Evolutionary conservation across 2,113 vertebrate species (phyloP).

Genomic region (Sarotherodon lohbergeri): DNA sequence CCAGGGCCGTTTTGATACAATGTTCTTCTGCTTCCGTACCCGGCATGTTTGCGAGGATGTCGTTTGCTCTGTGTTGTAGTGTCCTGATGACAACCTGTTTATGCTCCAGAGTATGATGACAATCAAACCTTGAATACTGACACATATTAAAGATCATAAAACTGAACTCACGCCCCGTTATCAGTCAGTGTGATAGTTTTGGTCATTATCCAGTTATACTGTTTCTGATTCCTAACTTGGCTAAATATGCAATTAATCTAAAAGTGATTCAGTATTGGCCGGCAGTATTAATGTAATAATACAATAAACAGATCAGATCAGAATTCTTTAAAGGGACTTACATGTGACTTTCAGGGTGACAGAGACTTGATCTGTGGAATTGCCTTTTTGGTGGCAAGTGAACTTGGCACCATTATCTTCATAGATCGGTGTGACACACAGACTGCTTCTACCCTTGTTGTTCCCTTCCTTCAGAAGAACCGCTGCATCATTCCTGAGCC

Average conservation of each 20-base stretch:
- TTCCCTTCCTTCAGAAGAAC: slow-evolving; percentile 59
- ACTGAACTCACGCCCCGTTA: neutral
- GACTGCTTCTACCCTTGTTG: slow-evolving; percentile 29
- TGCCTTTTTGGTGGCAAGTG: slow-evolving; percentile 53
- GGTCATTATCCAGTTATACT: neutral
- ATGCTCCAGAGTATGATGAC: neutral
- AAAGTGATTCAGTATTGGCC: neutral
- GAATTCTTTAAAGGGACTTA: slow-evolving; percentile 44
- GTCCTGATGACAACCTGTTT: neutral
- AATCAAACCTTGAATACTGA: neutral
- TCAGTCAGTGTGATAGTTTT: neutral
- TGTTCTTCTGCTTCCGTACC: neutral
- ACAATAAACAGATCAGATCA: neutral
- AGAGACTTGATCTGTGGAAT: slow-evolving; percentile 35
- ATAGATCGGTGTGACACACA: slow-evolving; percentile 62
- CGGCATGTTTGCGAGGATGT: neutral
- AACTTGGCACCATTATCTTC: slow-evolving; percentile 63
- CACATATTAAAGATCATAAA: neutral
- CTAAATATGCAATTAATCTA: neutral
- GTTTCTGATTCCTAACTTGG: neutral
- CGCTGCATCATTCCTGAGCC: slow-evolving; percentile 58
- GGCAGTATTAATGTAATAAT: neutral
- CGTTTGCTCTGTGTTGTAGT: neutral
- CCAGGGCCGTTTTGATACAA: neutral
- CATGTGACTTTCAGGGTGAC: slow-evolving; percentile 69